A percentile compares a stretch with the other conserved stretches of the same genome.
Conservation (phyloP, 2,797 vertebrate species). For the Karalla daura region DNA sequence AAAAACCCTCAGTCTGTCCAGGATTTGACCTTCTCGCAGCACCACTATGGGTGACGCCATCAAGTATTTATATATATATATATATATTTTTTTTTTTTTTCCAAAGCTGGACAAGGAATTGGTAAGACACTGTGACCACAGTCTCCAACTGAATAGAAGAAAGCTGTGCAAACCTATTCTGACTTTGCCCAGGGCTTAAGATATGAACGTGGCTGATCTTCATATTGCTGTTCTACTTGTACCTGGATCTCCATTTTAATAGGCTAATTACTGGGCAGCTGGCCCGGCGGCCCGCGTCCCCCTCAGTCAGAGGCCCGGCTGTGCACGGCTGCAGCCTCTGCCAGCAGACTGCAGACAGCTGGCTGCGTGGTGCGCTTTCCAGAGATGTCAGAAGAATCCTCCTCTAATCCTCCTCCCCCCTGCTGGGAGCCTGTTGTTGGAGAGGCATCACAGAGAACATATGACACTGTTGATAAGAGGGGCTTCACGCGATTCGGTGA, state of each 20-base stretch:
- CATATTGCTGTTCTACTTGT: slow-evolving; percentile 67
- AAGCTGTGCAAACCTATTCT: slow-evolving; percentile 51
- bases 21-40: too few relatives aligned
- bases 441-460: slow-evolving; percentile 67
- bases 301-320: slow-evolving; percentile 49
- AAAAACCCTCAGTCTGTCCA: background rate
- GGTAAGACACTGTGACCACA: slow-evolving; percentile 3
- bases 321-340: slow-evolving; percentile 55
- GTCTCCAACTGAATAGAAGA: slow-evolving; percentile 23
- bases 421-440: slow-evolving; percentile 73
- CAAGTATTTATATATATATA: background rate
- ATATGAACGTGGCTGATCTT: slow-evolving; percentile 78
- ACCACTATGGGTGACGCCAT: background rate
- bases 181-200: slow-evolving; percentile 71
- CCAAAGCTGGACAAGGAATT: slow-evolving; percentile 17
- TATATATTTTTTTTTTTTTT: too few relatives aligned
- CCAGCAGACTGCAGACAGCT: slow-evolving; percentile 62
- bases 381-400: slow-evolving; percentile 69
- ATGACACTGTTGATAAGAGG: slow-evolving; percentile 77
- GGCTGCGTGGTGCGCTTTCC: slow-evolving; percentile 48
- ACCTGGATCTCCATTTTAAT: slow-evolving; percentile 85
- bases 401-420: slow-evolving; percentile 73
- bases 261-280: slow-evolving; percentile 76
- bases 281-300: slow-evolving; percentile 16
- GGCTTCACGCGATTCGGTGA: slow-evolving; percentile 50